Evolutionary conservation across 2,113 vertebrate genomes (phyloP).

Genomic region (Proterorhinus semilunaris): DNA sequence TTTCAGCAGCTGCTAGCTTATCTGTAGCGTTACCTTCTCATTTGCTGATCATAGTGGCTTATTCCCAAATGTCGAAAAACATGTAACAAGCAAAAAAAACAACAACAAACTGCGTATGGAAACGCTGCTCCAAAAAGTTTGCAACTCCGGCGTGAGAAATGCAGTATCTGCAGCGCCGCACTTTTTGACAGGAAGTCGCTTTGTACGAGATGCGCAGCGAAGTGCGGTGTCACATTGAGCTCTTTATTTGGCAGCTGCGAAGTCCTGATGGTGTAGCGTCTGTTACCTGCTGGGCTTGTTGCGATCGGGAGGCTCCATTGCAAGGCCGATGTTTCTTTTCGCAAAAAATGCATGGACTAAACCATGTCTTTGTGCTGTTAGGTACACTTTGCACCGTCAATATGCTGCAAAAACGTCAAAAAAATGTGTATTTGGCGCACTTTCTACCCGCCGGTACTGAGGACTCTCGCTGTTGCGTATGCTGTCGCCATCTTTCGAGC

Average conservation of each 20-base stretch:
- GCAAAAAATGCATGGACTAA: constrained; percentile 69
- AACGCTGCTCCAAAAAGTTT: constrained; percentile 68
- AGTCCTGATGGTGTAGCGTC: constrained; percentile 72
- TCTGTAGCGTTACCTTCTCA: constrained; percentile 60
- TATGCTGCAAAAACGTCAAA: constrained; percentile 60
- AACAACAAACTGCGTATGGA: background rate
- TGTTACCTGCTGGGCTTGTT: constrained; percentile 78
- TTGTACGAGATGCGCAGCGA: constrained; percentile 44
- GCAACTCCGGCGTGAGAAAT: constrained; percentile 72
- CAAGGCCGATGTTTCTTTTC: constrained; percentile 54
- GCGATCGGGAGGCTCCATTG: constrained; percentile 79
- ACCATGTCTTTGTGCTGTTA: constrained; percentile 62
- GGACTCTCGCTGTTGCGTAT: constrained; percentile 67
- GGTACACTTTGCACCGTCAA: constrained; percentile 59
- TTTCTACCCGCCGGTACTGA: constrained; percentile 76
- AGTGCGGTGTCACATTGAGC: constrained; percentile 42
- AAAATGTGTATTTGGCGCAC: constrained; percentile 54
- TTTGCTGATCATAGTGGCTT: constrained; percentile 50
- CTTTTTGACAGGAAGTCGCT: constrained; percentile 77
- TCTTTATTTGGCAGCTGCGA: constrained; percentile 72
- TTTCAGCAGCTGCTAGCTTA: constrained; percentile 6
- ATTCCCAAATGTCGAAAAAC: background rate
- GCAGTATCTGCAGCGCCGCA: constrained; percentile 70
- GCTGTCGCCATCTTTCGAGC: constrained; percentile 80
- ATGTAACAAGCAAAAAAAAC: background rate